A percentile compares a stretch with the other conserved stretches of the same genome.
Evolutionary conservation across 1,140 invertebrate species (phyloP).

Genomic region (Drosophila aff.): DNA sequence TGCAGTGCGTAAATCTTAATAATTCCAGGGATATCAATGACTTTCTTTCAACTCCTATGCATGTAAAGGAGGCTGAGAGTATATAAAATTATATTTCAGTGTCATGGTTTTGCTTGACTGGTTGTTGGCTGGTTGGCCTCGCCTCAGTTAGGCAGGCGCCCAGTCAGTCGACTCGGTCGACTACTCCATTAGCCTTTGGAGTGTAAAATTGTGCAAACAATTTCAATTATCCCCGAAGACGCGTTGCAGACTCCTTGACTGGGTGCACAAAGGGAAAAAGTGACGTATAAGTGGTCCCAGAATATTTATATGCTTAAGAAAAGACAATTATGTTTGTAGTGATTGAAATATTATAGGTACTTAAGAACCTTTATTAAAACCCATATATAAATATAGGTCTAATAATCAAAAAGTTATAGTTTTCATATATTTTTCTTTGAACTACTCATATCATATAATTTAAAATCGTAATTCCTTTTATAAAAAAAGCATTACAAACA

Average conservation of each 20-base stretch:
- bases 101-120: conserved; percentile 34
- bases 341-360: neutral
- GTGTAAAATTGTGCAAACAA: conserved; percentile 84
- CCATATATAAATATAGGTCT: too few species aligned
- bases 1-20: neutral
- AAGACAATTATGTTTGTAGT: neutral
- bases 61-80: neutral
- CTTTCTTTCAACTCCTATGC: neutral
- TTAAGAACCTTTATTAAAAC: neutral
- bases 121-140: conserved; percentile 48
- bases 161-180: conserved; percentile 75
- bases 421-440: neutral
- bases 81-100: conserved; percentile 5
- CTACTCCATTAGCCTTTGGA: conserved; percentile 84
- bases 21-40: too few species aligned
- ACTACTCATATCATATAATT: too few species aligned
- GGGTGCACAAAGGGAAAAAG: conserved; percentile 31
- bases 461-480: too few species aligned
- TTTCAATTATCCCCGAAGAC: conserved; percentile 83
- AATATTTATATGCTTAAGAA: neutral
- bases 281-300: neutral
- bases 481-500: too few species aligned
- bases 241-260: conserved; percentile 64
- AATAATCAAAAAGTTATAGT: neutral
- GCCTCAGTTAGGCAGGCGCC: conserved; percentile 54